phyloP scores from a whole-genome alignment of 35 echinoderm and acorn worm species.

The Apostichopus parvimensis region DNA sequence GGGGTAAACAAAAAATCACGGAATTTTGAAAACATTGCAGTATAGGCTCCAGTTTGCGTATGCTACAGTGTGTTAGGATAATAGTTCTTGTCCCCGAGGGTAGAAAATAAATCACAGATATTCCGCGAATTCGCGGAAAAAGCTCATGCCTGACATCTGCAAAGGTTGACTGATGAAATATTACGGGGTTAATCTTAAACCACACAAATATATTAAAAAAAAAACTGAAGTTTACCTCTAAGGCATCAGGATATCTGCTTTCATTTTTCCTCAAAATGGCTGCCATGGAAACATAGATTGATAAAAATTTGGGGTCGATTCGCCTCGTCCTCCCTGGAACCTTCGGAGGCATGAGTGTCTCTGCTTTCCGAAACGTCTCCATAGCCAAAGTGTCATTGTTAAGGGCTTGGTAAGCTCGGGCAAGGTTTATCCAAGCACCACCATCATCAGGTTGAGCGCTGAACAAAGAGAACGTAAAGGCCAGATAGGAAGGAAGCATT shows the following conservation, averaged over 20 bases:
- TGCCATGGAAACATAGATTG: conserved; percentile 36
- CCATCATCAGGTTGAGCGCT: conserved; percentile 83
- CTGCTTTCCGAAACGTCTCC: conserved; percentile 59
- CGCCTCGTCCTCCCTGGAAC: conserved; percentile 55
- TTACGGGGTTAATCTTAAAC: not conserved
- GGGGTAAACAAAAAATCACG: too few species aligned
- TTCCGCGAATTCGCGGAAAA: too few species aligned
- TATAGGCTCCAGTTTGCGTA: too few species aligned
- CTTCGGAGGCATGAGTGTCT: conserved; percentile 61
- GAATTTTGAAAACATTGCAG: too few species aligned
- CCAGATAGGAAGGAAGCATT: too few species aligned
- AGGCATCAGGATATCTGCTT: not conserved
- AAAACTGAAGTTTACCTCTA: not conserved
- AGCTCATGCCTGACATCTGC: not conserved
- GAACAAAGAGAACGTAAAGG: not conserved
- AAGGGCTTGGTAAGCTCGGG: conserved; percentile 59
- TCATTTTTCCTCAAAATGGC: conserved; percentile 27
- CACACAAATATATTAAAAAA: not conserved
- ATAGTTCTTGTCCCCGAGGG: too few species aligned
- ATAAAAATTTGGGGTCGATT: conserved; percentile 24
- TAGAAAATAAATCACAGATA: too few species aligned
- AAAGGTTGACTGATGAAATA: not conserved
- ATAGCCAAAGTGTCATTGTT: conserved; percentile 57
- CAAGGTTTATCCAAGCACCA: conserved; percentile 84
- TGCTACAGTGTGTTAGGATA: too few species aligned